Percentiles rank a stretch among this genome's conserved stretches.
phyloP scores from a whole-genome alignment of 2,888 invertebrate genomes.

The Hirtodrosophila cameraria region DNA sequence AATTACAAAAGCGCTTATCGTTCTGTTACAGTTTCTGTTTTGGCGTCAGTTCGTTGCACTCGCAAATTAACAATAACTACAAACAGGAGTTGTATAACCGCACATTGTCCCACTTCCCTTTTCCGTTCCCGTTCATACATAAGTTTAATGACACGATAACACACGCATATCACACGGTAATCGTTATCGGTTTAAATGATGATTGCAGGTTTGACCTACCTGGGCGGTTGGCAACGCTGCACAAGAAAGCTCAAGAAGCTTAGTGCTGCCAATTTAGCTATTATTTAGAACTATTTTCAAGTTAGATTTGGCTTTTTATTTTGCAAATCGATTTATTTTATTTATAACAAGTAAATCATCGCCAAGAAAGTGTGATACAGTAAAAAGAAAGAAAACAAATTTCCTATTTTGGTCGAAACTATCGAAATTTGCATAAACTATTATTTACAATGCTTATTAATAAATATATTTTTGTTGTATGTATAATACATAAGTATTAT shows the following conservation, averaged over 20 bases:
- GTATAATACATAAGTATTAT: too few relatives aligned
- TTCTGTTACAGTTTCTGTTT: conserved; percentile 34
- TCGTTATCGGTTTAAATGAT: conserved; percentile 33
- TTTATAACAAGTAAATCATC: too few relatives aligned
- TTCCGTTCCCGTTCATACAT: neutral
- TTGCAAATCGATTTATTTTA: too few relatives aligned
- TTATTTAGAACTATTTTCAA: too few relatives aligned
- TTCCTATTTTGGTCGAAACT: too few relatives aligned
- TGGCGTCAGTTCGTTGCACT: conserved; percentile 71
- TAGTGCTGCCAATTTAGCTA: neutral
- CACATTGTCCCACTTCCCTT: conserved; percentile 42
- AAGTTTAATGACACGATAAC: conserved; percentile 54
- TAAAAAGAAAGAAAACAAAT: too few relatives aligned
- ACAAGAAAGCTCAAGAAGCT: neutral
- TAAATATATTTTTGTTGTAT: too few relatives aligned
- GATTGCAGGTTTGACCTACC: conserved; percentile 14
- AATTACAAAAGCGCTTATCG: conserved; percentile 71
- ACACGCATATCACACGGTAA: conserved; percentile 33
- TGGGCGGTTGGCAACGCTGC: conserved; percentile 12
- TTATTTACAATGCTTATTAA: too few relatives aligned
- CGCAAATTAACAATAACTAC: conserved; percentile 62
- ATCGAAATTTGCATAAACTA: too few relatives aligned
- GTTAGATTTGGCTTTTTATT: too few relatives aligned
- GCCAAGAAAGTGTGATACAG: too few relatives aligned
- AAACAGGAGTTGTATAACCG: conserved; percentile 39